phyloP scores from a whole-genome alignment of 2,797 vertebrate species.

The Acanthopagrus latus region DNA sequence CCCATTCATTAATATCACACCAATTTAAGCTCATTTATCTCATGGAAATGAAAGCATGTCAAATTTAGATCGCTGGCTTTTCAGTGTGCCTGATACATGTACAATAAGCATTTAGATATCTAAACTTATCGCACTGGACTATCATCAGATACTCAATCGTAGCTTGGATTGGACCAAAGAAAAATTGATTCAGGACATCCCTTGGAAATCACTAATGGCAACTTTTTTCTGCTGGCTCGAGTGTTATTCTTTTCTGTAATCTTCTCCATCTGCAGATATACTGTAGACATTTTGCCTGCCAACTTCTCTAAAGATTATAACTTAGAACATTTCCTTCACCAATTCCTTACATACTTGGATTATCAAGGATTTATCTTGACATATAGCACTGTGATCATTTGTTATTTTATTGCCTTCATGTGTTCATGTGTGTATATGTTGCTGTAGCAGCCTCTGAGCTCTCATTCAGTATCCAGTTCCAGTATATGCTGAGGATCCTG shows the following conservation, averaged over 20 bases:
- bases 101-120: background rate
- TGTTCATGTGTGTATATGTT: background rate
- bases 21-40: too few relatives aligned
- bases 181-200: background rate
- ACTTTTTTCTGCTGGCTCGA: background rate
- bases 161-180: background rate
- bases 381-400: slow-evolving; percentile 7
- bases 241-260: background rate
- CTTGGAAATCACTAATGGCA: background rate
- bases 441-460: slow-evolving; percentile 19
- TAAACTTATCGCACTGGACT: background rate
- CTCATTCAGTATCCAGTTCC: slow-evolving; percentile 15
- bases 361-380: slow-evolving; percentile 8
- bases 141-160: background rate
- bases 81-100: background rate
- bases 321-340: background rate
- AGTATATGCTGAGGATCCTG: slow-evolving; percentile 4
- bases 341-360: background rate
- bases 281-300: slow-evolving; percentile 4
- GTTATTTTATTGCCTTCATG: slow-evolving; percentile 13
- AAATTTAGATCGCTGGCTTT: background rate
- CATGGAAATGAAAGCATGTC: background rate
- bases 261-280: background rate
- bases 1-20: background rate
- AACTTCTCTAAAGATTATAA: background rate